Conservation (phyloP, 2,113 vertebrate species). For the Tauraco erythrolophus region DNA sequence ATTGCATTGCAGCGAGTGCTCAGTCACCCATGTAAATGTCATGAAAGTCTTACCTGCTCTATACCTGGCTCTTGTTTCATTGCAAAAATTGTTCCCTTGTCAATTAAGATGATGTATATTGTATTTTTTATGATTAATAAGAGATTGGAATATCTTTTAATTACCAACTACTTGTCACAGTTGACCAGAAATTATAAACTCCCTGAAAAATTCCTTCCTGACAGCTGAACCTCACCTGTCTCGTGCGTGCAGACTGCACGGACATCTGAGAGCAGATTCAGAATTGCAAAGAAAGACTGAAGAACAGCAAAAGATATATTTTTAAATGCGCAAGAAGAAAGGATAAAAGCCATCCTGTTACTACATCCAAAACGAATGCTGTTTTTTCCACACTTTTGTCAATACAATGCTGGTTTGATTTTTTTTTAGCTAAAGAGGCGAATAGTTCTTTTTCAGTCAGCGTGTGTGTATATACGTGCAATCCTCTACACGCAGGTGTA, state of each 20-base stretch:
- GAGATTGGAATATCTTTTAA: background rate
- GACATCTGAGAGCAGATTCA: background rate
- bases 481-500: rapidly evolving
- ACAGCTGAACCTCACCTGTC: background rate
- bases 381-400: background rate
- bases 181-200: background rate
- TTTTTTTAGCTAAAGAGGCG: background rate
- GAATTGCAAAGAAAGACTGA: background rate
- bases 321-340: background rate
- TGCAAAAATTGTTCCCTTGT: background rate
- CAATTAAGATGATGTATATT: background rate
- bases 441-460: background rate
- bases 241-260: rapidly evolving
- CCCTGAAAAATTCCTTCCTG: background rate
- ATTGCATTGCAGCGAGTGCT: background rate
- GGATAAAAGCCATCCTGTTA: background rate
- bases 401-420: background rate
- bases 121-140: background rate
- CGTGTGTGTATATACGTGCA: rapidly evolving
- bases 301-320: background rate
- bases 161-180: background rate
- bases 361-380: background rate
- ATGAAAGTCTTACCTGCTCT: background rate
- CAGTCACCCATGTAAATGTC: background rate
- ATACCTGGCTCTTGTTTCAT: background rate